Conservation (phyloP, 92 coral and sea anemone genomes). For the Porites lobata region DNA sequence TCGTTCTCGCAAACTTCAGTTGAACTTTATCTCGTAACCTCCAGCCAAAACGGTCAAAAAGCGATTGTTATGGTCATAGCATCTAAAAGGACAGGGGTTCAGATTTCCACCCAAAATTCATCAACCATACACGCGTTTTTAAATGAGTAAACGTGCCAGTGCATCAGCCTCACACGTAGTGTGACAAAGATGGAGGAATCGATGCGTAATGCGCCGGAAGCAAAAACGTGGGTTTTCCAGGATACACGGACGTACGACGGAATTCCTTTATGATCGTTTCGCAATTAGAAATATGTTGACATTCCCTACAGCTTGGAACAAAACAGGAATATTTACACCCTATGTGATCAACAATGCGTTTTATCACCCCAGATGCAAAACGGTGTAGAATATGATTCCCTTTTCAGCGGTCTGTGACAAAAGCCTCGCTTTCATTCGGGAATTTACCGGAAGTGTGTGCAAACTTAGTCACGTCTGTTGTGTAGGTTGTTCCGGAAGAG, state of each 20-base stretch:
- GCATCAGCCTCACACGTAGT: not conserved
- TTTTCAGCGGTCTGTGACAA: constrained; percentile 1
- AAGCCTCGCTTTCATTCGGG: constrained; percentile 35
- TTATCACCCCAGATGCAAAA: no score
- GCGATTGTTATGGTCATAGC: not conserved
- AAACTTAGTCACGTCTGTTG: not conserved
- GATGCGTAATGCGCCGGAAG: constrained; percentile 16
- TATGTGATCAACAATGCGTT: no score
- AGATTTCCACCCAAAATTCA: constrained; percentile 24
- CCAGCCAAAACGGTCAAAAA: not conserved
- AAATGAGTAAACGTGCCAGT: not conserved
- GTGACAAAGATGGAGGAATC: constrained; percentile 13
- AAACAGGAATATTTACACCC: not conserved
- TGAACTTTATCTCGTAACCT: not conserved
- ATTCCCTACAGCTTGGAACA: not conserved
- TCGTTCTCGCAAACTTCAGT: not conserved
- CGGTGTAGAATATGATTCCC: no score
- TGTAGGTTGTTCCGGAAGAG: constrained; percentile 12
- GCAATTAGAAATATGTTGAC: not conserved
- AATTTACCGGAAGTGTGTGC: not conserved
- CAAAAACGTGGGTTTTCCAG: not conserved
- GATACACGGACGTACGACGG: constrained; percentile 15
- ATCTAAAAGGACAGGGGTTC: not conserved
- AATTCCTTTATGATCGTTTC: constrained; percentile 32
- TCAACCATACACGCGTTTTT: constrained; percentile 10